These are phyloP conservation scores for Synanthedon formicaeformis DNA, from an alignment of 2,888 invertebrate genomes.

Conservation along the genomic window DNA sequence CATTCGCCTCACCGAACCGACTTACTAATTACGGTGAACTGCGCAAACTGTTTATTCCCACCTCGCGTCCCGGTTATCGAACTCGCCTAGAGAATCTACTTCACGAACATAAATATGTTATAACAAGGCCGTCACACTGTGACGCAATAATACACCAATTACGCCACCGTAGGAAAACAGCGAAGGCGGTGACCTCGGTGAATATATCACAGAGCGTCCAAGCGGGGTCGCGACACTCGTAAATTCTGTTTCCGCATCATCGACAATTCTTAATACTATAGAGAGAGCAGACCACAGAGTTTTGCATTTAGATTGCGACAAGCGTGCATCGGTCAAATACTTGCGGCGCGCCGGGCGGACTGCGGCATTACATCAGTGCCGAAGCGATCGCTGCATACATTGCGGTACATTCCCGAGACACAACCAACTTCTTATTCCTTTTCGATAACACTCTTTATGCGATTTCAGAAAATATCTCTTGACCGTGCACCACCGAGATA, in stretches of 20 bases:
- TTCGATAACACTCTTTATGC: constrained; percentile 35
- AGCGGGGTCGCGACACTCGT: constrained; percentile 37
- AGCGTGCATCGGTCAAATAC: constrained; percentile 21
- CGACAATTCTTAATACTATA: constrained; percentile 25
- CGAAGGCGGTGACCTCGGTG: constrained; percentile 42
- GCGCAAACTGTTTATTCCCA: constrained; percentile 45
- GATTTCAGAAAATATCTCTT: constrained; percentile 25
- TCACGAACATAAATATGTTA: constrained; percentile 24
- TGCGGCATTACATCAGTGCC: constrained; percentile 29
- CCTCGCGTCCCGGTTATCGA: constrained; percentile 50
- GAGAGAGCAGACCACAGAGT: constrained; percentile 14
- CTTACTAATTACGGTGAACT: constrained; percentile 42
- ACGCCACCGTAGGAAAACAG: constrained; percentile 7
- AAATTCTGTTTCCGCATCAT: constrained; percentile 56
- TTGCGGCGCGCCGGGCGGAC: constrained; percentile 36
- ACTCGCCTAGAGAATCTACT: constrained; percentile 18
- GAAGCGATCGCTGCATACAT: constrained; percentile 20
- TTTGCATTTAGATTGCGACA: constrained; percentile 39
- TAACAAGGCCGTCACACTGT: constrained; percentile 44
- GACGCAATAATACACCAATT: constrained; percentile 35
- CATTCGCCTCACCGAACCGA: constrained; percentile 24
- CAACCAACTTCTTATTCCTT: constrained; percentile 28
- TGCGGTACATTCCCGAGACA: constrained; percentile 30
- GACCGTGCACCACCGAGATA: constrained; percentile 31
- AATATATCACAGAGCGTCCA: constrained; percentile 29